Evolutionary conservation across 1,140 invertebrate genomes (phyloP), one percentile per base, ranked within the genome.

Genomic region (Hirudo medicinalis): DNA sequence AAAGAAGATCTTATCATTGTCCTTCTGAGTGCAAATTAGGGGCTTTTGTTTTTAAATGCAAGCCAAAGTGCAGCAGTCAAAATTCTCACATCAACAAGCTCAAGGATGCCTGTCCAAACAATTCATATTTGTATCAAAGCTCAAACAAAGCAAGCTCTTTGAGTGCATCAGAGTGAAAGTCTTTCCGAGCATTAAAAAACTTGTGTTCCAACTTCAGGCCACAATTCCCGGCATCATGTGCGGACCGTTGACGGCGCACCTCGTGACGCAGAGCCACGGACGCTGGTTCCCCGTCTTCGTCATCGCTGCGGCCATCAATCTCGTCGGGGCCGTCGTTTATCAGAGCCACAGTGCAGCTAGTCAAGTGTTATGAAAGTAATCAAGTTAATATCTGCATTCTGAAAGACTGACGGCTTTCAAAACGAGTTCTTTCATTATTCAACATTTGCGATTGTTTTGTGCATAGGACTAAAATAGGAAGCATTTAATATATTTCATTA

Each of bases 251-350:
- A 90, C 89, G 20, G 89, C 89, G 8, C 88, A 89, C 79, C 80
- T 90, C 69, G 89, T 90, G 0, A 87, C 86, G 0, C 84, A 87
- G 54, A 89, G 87, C 4, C 84, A 87, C 75, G 88, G 88, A 32
- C 83, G 88, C 71, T 90, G 89, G 89, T 86, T 89, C 79, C 88
- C 88, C 2, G 89, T 90, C 22, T 90, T 89, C 79, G 84, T 89
- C 53, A 80, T 89, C 19, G 89, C 89, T 6, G 88, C 87, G 2
- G 85, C 85, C 36, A 84, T 90, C 25, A 90, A 90, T 83, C 87
- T 90, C 76, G 87, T 87, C n/a, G 88, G 88, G 57, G 87, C 88
- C 74, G 85, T 89, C 75, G 87, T 90, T 76, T 90, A 90, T 80
- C 85, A 87, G 76, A 88, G 86, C 76, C 89, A 90, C 77, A 89